Evolutionary conservation across 92 coral and sea anemone species (phyloP), one percentile per base, ranked within the genome.

Genomic region (Galaxea fascicularis): DNA sequence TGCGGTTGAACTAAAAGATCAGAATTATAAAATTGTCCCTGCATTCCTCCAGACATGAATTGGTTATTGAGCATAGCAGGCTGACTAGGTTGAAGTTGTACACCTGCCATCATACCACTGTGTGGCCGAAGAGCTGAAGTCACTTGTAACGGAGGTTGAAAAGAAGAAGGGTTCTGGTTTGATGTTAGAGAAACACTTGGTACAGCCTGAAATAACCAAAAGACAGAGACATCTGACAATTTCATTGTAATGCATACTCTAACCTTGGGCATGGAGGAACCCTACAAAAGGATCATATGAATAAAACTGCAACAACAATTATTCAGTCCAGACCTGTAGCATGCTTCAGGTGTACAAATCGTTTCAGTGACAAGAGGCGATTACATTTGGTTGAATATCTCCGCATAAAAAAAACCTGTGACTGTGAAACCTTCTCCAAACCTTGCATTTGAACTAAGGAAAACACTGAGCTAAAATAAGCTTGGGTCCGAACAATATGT

Each of bases 1-100:
- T 83, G 87, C 28, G 87, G 80, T 27, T 83, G 87, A 57, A 73
- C 80, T 25, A 64, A 59, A 8, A 83, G 73, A 26, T 21, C 73
- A 18, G 87, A 73, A 47, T 73, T 81, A 18, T 35, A 57, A 13
- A 81, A 53, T 70, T 70, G 85, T 54, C 70, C 85, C 41, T 70
- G 85, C 85, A 81, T 57, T 49, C 25, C 41, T 24, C 85, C 77
- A 35, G 77, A 39, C 15, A 54, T 35, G 58, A 54, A 69, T 39
- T 81, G 85, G 53, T 68, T 56, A 27, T 64, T 51, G 14, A 79
- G 46, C n/a, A 31, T 46, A 25, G 84, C 59, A 49, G 84, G 47
- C 74, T 79, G 84, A 3, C 47, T 13, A n/a, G 85, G 30, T 24
- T 80, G 85, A 69, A 20, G 54, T 22, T 68, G 76, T 18, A 80